phyloP scores from a whole-genome alignment of 2,113 vertebrate species.

The Aleadryas rufinucha region DNA sequence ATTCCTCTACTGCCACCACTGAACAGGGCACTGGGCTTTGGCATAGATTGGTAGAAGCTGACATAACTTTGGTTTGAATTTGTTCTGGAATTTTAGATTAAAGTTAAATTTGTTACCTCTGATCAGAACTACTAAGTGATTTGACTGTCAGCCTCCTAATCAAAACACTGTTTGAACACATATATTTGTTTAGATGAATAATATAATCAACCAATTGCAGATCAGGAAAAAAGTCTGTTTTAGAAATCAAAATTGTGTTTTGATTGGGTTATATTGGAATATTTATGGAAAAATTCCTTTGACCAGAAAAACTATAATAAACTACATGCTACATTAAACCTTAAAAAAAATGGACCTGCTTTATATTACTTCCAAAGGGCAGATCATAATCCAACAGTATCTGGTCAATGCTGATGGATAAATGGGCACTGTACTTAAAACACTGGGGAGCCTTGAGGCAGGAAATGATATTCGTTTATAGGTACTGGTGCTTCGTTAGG shows the following conservation, averaged over 20 bases:
- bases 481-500: slow-evolving; percentile 36
- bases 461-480: slow-evolving; percentile 52
- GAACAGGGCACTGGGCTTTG: background rate
- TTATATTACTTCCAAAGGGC: slow-evolving; percentile 2
- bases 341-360: background rate
- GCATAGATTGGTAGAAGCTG: background rate
- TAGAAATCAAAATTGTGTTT: slow-evolving; percentile 19
- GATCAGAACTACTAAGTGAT: background rate
- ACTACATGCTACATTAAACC: background rate
- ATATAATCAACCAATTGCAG: background rate
- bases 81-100: background rate
- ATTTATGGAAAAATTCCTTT: slow-evolving; percentile 34
- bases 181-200: background rate
- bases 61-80: background rate
- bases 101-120: background rate
- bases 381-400: slow-evolving; percentile 8
- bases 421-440: slow-evolving; percentile 1
- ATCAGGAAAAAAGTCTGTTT: background rate
- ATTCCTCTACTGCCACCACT: background rate
- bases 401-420: slow-evolving; percentile 18
- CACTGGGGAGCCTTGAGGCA: slow-evolving; percentile 12
- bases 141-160: background rate
- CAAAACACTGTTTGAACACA: background rate
- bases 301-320: slow-evolving; percentile 16
- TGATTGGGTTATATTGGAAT: background rate